Conservation (phyloP, 2,113 vertebrate species). For the Cheirogaleus medius region DNA sequence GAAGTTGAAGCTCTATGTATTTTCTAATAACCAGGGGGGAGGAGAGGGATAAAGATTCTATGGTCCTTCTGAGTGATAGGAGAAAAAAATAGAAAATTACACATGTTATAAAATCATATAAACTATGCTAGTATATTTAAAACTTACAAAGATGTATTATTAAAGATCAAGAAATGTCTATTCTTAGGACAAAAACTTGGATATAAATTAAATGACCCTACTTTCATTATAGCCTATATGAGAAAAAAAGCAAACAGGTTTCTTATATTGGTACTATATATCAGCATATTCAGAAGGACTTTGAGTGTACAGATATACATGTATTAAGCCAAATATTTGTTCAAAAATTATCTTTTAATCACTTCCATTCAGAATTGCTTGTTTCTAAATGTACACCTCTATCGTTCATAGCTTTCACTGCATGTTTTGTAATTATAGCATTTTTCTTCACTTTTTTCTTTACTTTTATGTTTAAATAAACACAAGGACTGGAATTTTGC, state of each 20-base stretch:
- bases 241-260: background rate
- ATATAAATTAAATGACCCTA: background rate
- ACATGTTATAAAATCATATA: background rate
- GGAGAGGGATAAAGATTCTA: background rate
- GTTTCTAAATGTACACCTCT: constrained; percentile 70
- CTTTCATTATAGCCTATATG: background rate
- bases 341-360: constrained; percentile 61
- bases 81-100: background rate
- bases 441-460: constrained; percentile 59
- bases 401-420: constrained; percentile 68
- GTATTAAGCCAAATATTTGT: constrained; percentile 72
- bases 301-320: constrained; percentile 75
- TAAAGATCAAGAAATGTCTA: background rate
- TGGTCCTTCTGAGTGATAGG: background rate
- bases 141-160: background rate
- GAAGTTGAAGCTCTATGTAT: background rate
- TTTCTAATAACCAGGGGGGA: background rate
- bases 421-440: constrained; percentile 77
- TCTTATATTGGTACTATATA: constrained; percentile 63
- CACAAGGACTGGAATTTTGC: constrained; percentile 83
- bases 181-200: background rate
- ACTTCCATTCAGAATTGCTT: constrained; percentile 38
- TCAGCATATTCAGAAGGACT: constrained; percentile 89
- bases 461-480: constrained; percentile 58
- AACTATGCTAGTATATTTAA: background rate